Percentiles rank a stretch among this genome's conserved stretches.
Evolutionary conservation across 2,113 vertebrate genomes (phyloP).

Genomic region (Chamaea fasciata): DNA sequence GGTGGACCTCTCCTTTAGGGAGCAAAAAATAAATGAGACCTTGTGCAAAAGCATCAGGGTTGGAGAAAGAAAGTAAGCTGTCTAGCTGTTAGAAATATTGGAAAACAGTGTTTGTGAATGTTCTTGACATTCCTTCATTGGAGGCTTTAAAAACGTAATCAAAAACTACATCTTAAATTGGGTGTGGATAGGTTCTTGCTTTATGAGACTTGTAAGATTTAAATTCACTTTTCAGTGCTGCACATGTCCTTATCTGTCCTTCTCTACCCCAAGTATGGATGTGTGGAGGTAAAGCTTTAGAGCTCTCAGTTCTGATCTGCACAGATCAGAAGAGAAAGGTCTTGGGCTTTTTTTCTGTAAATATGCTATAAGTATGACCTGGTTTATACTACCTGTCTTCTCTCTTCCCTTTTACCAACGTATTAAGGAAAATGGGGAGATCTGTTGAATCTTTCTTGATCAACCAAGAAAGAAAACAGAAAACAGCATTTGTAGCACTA

Average conservation of each 20-base stretch:
- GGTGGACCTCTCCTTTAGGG: background rate
- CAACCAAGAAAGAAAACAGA: background rate
- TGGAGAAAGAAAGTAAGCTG: background rate
- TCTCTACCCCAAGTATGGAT: background rate
- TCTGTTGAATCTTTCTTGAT: background rate
- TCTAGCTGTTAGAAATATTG: background rate
- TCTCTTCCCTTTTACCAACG: background rate
- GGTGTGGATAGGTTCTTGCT: background rate
- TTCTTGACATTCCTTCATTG: background rate
- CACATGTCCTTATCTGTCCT: background rate
- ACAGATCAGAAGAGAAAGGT: background rate
- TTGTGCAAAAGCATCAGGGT: background rate
- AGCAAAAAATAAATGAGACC: background rate
- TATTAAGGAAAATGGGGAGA: background rate
- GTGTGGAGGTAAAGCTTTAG: background rate
- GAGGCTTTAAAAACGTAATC: background rate
- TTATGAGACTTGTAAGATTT: background rate
- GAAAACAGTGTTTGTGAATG: background rate
- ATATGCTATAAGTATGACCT: background rate
- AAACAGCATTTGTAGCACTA: background rate
- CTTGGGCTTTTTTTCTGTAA: background rate
- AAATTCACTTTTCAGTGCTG: background rate
- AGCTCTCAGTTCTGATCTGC: background rate
- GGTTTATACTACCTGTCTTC: background rate
- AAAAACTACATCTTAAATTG: fast-evolving